Percentiles rank a stretch among this genome's conserved stretches.
phyloP scores from a whole-genome alignment of 2,888 invertebrate genomes.

The Dione vanillae region DNA sequence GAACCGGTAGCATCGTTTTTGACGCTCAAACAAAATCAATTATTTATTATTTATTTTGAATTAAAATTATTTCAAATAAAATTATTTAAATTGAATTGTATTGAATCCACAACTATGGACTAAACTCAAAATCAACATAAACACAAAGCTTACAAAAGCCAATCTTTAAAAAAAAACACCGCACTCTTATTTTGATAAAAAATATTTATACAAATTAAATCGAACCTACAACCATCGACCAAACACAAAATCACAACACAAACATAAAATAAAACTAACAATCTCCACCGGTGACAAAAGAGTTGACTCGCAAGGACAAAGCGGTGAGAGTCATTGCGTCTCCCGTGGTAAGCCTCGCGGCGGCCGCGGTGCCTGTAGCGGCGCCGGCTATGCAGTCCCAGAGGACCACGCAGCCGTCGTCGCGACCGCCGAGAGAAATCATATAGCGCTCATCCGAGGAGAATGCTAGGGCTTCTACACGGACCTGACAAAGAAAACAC shows the following conservation, averaged over 20 bases:
- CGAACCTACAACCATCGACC: neutral
- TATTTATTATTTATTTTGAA: no score
- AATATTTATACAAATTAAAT: no score
- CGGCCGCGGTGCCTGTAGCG: conserved; percentile 86
- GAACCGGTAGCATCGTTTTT: no score
- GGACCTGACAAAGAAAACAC: conserved; percentile 76
- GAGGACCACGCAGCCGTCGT: conserved; percentile 94
- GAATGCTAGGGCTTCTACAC: conserved; percentile 93
- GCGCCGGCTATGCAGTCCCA: conserved; percentile 89
- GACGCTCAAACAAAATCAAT: no score
- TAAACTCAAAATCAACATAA: no score
- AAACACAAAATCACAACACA: neutral
- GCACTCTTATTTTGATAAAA: no score
- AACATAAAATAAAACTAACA: conserved; percentile 62
- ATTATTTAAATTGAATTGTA: no score
- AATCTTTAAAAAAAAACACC: no score
- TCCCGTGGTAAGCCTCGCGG: conserved; percentile 88
- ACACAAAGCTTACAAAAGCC: no score
- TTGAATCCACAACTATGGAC: no score
- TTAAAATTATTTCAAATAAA: no score
- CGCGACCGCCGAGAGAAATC: conserved; percentile 94
- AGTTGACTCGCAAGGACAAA: conserved; percentile 83
- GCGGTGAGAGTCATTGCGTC: conserved; percentile 85
- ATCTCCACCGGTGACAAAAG: conserved; percentile 91
- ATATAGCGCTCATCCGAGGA: conserved; percentile 91